Conservation (phyloP, 2,888 invertebrate species). For the Tachina fera region DNA sequence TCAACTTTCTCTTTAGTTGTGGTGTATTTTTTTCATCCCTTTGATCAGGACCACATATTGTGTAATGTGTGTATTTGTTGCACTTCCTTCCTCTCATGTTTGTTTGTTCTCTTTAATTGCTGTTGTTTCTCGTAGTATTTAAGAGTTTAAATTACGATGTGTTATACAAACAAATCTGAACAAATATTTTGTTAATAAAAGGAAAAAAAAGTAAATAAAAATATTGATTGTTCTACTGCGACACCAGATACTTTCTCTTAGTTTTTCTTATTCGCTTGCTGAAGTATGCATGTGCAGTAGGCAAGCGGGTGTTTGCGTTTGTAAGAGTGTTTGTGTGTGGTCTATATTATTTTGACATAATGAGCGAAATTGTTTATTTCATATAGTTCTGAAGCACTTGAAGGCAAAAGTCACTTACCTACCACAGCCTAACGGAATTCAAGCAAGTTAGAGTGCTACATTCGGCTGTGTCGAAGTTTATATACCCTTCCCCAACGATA, state of each 20-base stretch:
- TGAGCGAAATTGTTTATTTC: conserved; percentile 57
- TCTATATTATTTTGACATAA: conserved; percentile 23
- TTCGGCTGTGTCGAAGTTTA: no score
- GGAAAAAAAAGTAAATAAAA: conserved; percentile 2
- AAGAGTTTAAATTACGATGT: conserved; percentile 69
- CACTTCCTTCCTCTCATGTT: conserved; percentile 59
- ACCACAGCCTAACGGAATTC: conserved; percentile 50
- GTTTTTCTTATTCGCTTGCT: neutral
- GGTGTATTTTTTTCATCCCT: conserved; percentile 9
- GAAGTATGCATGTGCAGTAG: no score
- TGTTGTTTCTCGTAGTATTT: conserved; percentile 22
- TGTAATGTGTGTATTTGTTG: conserved; percentile 3
- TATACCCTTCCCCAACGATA: no score
- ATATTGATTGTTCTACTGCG: conserved; percentile 56
- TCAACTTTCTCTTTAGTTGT: conserved; percentile 61
- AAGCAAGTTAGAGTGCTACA: no score
- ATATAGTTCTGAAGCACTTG: conserved; percentile 55
- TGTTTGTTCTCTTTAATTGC: neutral
- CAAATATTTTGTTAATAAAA: conserved; percentile 39
- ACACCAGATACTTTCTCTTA: conserved; percentile 64
- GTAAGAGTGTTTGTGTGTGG: conserved; percentile 57
- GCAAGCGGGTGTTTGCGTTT: neutral
- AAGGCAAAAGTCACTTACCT: conserved; percentile 61
- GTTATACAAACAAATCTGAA: conserved; percentile 50
- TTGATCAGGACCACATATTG: conserved; percentile 34